Evolutionary conservation across 2,797 vertebrate species (phyloP).

Genomic region (Dicrostonyx torquatus): DNA sequence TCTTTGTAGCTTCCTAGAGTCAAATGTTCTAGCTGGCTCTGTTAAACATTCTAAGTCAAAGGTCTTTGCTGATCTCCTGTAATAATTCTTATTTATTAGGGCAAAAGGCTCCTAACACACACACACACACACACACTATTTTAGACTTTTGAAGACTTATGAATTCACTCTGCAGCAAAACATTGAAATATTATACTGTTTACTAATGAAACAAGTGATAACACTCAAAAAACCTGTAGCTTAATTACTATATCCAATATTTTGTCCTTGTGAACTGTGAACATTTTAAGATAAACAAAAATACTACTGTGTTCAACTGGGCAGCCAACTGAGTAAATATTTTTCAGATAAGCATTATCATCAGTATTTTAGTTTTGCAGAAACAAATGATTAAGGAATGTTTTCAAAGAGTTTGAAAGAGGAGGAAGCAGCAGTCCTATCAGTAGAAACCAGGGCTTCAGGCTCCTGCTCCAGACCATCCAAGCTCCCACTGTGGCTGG

Average conservation of each 20-base stretch:
- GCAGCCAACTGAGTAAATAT: background rate
- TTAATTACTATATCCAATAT: background rate
- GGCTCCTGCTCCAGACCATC: background rate
- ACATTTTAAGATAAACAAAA: background rate
- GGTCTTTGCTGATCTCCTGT: too few relatives aligned
- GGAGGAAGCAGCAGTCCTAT: slow-evolving; percentile 70
- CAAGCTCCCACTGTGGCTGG: background rate
- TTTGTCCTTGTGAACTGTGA: background rate
- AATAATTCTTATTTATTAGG: too few relatives aligned
- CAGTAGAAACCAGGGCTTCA: background rate
- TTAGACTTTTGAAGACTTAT: background rate
- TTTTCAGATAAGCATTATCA: background rate
- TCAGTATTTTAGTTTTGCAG: background rate
- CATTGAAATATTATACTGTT: background rate
- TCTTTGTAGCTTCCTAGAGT: too few relatives aligned
- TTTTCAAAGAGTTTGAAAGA: background rate
- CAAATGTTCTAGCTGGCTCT: too few relatives aligned
- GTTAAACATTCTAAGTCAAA: too few relatives aligned
- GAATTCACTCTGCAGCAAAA: background rate
- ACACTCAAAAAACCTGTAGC: background rate
- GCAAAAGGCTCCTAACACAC: too few relatives aligned
- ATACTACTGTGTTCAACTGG: background rate
- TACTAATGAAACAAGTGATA: background rate
- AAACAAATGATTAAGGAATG: background rate
- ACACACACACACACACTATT: background rate